phyloP scores from a whole-genome alignment of 2,113 vertebrate species.

The Empidonax traillii region DNA sequence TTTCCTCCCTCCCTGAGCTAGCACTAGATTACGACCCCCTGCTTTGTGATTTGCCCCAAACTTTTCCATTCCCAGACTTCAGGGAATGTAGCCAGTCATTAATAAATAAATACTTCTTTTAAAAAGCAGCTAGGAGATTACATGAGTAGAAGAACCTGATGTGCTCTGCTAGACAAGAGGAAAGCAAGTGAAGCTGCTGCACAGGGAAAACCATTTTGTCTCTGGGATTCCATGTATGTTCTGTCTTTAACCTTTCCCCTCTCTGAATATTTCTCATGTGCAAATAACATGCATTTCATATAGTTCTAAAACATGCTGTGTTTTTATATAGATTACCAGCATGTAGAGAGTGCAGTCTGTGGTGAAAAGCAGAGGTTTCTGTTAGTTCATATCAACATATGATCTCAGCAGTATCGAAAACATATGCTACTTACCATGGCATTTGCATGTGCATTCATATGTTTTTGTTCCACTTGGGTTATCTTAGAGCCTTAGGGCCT shows the following conservation, averaged over 20 bases:
- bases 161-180: not conserved
- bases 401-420: constrained; percentile 40
- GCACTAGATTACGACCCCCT: not conserved
- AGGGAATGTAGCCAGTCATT: not conserved
- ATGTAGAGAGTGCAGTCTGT: not conserved
- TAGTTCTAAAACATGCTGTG: not conserved
- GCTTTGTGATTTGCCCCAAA: not conserved
- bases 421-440: constrained; percentile 27
- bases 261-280: not conserved
- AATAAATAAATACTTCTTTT: not conserved
- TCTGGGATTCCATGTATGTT: not conserved
- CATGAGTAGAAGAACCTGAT: not conserved
- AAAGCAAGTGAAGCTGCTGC: not conserved
- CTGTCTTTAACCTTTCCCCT: not conserved
- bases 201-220: not conserved
- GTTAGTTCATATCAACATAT: constrained; percentile 12
- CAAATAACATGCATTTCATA: not conserved
- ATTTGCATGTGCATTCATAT: constrained; percentile 44
- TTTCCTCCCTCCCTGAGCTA: not conserved
- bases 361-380: constrained; percentile 38
- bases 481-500: constrained; percentile 26
- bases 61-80: not conserved
- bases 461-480: constrained; percentile 53
- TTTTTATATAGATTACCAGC: constrained; percentile 1
- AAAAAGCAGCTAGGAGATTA: not conserved